Percentiles rank a stretch among this genome's conserved stretches.
These are phyloP conservation scores for Todus mexicanus DNA, from an alignment of 2,797 vertebrate species.

Conservation along the genomic window DNA sequence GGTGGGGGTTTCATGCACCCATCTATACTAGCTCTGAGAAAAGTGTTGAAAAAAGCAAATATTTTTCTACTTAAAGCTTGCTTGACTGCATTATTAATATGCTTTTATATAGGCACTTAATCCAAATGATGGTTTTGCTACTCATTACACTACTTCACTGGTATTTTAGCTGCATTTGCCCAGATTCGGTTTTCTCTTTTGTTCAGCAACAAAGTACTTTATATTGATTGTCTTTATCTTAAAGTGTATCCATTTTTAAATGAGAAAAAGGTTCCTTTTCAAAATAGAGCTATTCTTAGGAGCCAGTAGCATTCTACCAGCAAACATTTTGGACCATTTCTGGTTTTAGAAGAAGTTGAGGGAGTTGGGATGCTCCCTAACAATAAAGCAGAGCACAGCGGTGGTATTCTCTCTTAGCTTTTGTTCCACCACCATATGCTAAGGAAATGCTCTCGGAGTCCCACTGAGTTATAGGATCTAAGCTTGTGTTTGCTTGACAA, in stretches of 20 bases:
- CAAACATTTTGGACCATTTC: background rate
- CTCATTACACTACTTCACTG: background rate
- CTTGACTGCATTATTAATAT: background rate
- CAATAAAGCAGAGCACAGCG: background rate
- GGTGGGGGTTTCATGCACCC: background rate
- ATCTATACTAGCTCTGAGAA: background rate
- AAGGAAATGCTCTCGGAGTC: background rate
- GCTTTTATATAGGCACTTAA: background rate
- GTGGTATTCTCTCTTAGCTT: constrained; percentile 45
- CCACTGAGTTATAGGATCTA: background rate
- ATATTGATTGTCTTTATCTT: background rate
- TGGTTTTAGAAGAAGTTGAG: background rate
- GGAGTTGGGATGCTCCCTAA: background rate
- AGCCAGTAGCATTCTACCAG: background rate
- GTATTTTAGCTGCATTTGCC: background rate
- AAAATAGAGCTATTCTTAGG: background rate
- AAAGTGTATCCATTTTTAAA: background rate
- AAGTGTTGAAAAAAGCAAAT: background rate
- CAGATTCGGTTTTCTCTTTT: background rate
- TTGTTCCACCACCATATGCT: constrained; percentile 37
- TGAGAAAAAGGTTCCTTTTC: background rate
- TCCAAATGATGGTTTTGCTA: background rate
- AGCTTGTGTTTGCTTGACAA: constrained; percentile 9
- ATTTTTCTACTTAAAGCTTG: background rate
- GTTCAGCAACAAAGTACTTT: background rate